Base-by-base conservation (phyloP, 92 coral and sea anemone genomes). In the Porites divaricata region DNA sequence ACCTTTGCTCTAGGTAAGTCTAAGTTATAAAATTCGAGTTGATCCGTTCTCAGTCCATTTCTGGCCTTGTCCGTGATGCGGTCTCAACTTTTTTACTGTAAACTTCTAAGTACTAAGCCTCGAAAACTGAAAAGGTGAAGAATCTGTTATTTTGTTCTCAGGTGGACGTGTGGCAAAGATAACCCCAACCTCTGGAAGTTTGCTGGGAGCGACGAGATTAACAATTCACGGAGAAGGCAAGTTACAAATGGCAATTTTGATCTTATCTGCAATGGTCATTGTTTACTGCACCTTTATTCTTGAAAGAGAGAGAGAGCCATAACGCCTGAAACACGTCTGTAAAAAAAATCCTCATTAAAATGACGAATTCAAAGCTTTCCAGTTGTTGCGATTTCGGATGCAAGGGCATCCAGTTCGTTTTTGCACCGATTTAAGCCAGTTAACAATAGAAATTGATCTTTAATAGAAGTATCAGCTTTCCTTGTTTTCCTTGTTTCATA, bases 191-290 rank as follows among this genome's bases (percentile, higher is more conserved):
- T 41, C 86, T 24, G 94, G 94, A 20, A 91, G 94, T 64, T 54
- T 88, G 24, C 83, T 71, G 19, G 94, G 94, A 53, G 92, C 84
- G 20, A 91, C 94, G 54, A 84, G 56, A 63, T 28, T 91, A 35
- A 88, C 92, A 21, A 54, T 91, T 35, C 79, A 16, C 13, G 94
- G 94, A 4, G 77, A 91, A 80, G 94, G 94, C 84, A 83, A 76
- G 71, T 21, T 23, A 15, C 59, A n/a, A 5, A 8, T 6, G 4
- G 63, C 8, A 19, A 56, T 61, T 12, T 67, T 23, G 48, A 7
- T 21, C 17, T 17, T 71, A 9, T 35, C 69, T 49, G 4, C 58
- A 0, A 5, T 35, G 20, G 15, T 6, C 51, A 8, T 61, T 61
- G 6, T 7, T 16, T 57, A 49, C 7, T 8, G n/a, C 49, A 45